Evolutionary conservation across 1,140 invertebrate genomes (phyloP).

Genomic region (Drosophila pachea): DNA sequence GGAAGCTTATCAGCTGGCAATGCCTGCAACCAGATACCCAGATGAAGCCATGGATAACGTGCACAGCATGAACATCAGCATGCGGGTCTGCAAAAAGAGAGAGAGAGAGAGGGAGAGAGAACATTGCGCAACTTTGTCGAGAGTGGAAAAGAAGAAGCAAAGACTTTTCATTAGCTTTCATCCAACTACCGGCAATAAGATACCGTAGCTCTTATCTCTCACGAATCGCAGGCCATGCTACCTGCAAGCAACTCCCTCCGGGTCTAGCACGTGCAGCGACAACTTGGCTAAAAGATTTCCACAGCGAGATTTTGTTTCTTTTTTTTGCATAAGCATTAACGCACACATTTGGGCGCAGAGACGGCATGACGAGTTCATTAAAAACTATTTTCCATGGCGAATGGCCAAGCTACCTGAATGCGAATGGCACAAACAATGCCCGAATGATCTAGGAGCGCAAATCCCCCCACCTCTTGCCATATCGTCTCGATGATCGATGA

Average conservation of each 20-base stretch:
- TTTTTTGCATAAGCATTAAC: conserved; percentile 67
- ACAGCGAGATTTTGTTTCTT: too few relatives aligned
- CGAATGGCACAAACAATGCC: conserved; percentile 23
- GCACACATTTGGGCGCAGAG: too few relatives aligned
- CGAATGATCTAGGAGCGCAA: background rate
- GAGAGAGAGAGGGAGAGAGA: too few relatives aligned
- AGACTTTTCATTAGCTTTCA: background rate
- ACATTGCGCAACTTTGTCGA: background rate
- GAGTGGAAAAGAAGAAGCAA: conserved; percentile 2
- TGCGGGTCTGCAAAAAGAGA: conserved; percentile 3
- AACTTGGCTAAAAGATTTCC: too few relatives aligned
- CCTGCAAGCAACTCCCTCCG: too few relatives aligned
- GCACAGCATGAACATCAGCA: background rate
- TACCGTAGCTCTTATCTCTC: too few relatives aligned
- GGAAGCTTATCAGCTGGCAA: conserved; percentile 66
- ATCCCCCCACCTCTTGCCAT: too few relatives aligned
- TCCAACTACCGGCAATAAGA: too few relatives aligned
- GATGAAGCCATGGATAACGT: conserved; percentile 49
- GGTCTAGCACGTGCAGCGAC: background rate
- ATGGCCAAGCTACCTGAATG: conserved; percentile 42
- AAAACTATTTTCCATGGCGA: conserved; percentile 38
- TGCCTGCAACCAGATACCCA: conserved; percentile 60
- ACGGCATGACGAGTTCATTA: conserved; percentile 54
- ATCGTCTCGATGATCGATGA: conserved; percentile 2
- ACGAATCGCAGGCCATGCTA: too few relatives aligned